Percentiles rank a stretch among this genome's conserved stretches.
Evolutionary conservation across 2,113 vertebrate species (phyloP).

Genomic region (Charadrius vociferus): DNA sequence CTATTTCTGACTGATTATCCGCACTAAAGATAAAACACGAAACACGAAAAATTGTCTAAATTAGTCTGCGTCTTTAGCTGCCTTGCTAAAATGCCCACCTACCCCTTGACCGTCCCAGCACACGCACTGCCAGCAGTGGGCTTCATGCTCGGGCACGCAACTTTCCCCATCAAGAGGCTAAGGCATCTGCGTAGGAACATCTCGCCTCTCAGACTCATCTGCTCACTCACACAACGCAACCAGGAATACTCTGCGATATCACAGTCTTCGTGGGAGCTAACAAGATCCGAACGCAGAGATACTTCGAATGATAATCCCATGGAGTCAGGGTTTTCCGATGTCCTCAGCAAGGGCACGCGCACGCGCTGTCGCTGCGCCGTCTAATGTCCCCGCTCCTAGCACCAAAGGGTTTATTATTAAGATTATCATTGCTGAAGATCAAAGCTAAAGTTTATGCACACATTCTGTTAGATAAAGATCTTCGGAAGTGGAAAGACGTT

Average conservation of each 20-base stretch:
- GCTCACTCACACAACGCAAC: constrained; percentile 23
- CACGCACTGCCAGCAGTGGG: constrained; percentile 78
- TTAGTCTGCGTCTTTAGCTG: constrained; percentile 74
- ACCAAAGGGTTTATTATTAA: constrained; percentile 79
- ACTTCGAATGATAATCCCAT: constrained; percentile 46
- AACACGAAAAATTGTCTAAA: constrained; percentile 55
- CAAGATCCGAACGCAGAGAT: constrained; percentile 4
- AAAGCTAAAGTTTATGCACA: constrained; percentile 71
- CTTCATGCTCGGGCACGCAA: background rate
- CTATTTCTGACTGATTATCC: constrained; percentile 53
- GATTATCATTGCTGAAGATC: constrained; percentile 73
- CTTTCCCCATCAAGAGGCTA: constrained; percentile 61
- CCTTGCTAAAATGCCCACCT: constrained; percentile 76
- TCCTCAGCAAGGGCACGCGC: background rate
- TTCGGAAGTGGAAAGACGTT: constrained; percentile 32
- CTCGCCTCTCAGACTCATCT: constrained; percentile 52
- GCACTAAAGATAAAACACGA: constrained; percentile 41
- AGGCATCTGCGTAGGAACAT: constrained; percentile 63
- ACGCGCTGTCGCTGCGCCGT: background rate
- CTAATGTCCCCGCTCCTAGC: constrained; percentile 71
- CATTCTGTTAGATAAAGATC: constrained; percentile 51
- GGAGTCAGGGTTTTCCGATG: background rate
- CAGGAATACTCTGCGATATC: background rate
- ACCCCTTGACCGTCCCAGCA: constrained; percentile 63
- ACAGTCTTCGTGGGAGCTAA: constrained; percentile 66